Evolutionary conservation across 2,888 invertebrate species (phyloP).

Genomic region (Acanthoscelides obtectus): DNA sequence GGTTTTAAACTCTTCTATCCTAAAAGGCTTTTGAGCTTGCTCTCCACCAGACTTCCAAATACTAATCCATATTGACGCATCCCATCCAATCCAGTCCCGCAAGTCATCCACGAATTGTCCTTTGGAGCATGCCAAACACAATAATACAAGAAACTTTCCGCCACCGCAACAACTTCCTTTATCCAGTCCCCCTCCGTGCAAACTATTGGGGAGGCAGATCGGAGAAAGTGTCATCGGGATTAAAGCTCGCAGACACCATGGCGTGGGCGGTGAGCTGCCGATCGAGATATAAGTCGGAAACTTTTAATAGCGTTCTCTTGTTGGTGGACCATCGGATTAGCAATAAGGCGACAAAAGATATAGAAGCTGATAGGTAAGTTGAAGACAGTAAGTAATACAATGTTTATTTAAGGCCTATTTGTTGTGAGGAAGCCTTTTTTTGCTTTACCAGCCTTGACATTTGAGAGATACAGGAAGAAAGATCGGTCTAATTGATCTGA

Average conservation of each 20-base stretch:
- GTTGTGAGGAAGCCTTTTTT: too few species aligned
- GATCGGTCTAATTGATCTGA: too few species aligned
- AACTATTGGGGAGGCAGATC: neutral
- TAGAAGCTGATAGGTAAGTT: neutral
- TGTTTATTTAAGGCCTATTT: too few species aligned
- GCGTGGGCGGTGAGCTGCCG: neutral
- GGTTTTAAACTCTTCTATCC: too few species aligned
- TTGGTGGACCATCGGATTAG: neutral
- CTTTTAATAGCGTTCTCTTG: neutral
- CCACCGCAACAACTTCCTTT: neutral
- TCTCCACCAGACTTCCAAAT: neutral
- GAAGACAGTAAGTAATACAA: neutral
- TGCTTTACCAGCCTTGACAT: too few species aligned
- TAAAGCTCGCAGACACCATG: neutral
- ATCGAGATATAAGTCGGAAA: neutral
- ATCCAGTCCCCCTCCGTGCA: neutral
- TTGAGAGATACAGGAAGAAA: too few species aligned
- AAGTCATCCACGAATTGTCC: neutral
- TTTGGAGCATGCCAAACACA: neutral
- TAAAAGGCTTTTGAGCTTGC: too few species aligned
- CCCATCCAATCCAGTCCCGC: neutral
- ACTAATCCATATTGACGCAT: neutral
- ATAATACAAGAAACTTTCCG: neutral
- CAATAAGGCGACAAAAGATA: neutral
- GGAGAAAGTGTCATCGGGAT: neutral